Evolutionary conservation across 2,113 vertebrate species (phyloP).

Genomic region (Propithecus coquereli): DNA sequence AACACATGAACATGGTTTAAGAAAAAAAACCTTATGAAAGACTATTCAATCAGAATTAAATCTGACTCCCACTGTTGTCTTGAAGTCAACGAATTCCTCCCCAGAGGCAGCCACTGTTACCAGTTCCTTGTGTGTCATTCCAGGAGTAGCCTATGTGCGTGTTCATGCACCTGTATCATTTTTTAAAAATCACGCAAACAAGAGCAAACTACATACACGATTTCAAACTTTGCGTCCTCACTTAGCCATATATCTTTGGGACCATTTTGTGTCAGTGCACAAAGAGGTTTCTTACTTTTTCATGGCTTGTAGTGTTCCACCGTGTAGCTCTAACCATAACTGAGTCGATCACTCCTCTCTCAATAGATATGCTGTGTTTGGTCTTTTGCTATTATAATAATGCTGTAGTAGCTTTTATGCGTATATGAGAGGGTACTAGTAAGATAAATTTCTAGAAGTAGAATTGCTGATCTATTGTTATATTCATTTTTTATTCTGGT

Average conservation of each 20-base stretch:
- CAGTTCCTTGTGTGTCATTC: background rate
- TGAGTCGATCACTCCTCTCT: background rate
- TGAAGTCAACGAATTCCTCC: background rate
- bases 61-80: background rate
- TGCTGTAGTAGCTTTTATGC: background rate
- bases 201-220: accelerated
- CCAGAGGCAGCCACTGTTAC: background rate
- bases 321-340: accelerated
- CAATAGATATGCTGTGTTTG: accelerated
- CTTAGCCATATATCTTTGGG: background rate
- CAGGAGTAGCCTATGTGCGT: background rate
- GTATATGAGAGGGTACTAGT: accelerated
- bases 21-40: background rate
- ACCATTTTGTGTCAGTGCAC: background rate
- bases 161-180: background rate
- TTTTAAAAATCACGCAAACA: background rate
- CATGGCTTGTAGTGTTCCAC: background rate
- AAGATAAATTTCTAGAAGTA: background rate
- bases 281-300: background rate
- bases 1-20: background rate
- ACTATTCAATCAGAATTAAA: background rate
- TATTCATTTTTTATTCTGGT: background rate
- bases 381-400: background rate
- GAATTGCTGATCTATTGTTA: background rate
- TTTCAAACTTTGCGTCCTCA: background rate